Percentiles rank a stretch among this genome's conserved stretches.
Conservation (phyloP, 2,797 vertebrate genomes). For the Synanceia verrucosa region DNA sequence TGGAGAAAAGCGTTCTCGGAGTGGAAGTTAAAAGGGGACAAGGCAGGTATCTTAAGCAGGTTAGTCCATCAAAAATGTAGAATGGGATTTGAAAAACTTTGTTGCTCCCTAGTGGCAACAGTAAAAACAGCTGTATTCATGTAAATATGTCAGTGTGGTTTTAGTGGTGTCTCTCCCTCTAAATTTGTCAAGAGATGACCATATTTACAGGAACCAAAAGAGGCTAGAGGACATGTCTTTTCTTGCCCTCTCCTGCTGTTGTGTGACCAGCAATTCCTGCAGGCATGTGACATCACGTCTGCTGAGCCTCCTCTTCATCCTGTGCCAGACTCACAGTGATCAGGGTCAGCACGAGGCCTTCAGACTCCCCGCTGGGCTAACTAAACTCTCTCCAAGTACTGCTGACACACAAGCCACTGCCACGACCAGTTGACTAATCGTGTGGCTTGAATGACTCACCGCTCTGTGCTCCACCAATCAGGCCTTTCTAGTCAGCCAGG, state of each 20-base stretch:
- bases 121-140: neutral
- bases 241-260: neutral
- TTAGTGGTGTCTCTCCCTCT: neutral
- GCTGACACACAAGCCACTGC: slow-evolving; percentile 49
- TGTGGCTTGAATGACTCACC: slow-evolving; percentile 40
- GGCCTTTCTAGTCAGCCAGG: slow-evolving; percentile 63
- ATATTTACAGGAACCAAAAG: neutral
- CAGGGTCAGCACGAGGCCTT: slow-evolving; percentile 46
- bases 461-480: slow-evolving; percentile 66
- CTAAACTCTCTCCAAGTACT: slow-evolving; percentile 32
- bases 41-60: neutral
- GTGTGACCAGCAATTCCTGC: slow-evolving; percentile 24
- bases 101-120: neutral
- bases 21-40: slow-evolving; percentile 8
- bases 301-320: slow-evolving; percentile 29
- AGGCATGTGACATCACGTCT: slow-evolving; percentile 39
- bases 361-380: slow-evolving; percentile 29
- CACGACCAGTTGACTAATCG: slow-evolving; percentile 38
- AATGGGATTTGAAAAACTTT: neutral
- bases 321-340: slow-evolving; percentile 41
- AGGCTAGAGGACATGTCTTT: neutral
- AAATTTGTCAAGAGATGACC: neutral
- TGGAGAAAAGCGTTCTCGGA: neutral
- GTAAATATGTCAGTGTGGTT: neutral
- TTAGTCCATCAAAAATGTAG: neutral